Percentiles rank a stretch among this genome's conserved stretches.
Evolutionary conservation across 2,888 invertebrate genomes (phyloP).

Genomic region (Tetranychus truncatus): DNA sequence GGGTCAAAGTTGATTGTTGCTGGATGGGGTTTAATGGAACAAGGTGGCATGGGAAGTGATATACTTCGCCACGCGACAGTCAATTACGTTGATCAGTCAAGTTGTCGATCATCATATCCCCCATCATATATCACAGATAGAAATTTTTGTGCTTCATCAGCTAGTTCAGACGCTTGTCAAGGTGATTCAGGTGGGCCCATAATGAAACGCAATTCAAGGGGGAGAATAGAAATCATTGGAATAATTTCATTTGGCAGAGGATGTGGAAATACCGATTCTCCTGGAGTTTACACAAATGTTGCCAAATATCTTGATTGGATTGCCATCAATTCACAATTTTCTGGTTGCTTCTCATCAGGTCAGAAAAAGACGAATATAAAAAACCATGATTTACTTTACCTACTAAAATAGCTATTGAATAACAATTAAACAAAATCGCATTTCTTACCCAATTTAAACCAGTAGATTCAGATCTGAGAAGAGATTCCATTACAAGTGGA

Average conservation of each 20-base stretch:
- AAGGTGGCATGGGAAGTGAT: background rate
- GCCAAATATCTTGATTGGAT: conserved; percentile 31
- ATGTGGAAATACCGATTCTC: conserved; percentile 43
- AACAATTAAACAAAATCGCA: too few relatives aligned
- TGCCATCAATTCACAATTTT: background rate
- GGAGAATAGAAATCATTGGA: conserved; percentile 34
- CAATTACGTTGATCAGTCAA: conserved; percentile 6
- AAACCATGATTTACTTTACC: too few relatives aligned
- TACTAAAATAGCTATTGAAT: too few relatives aligned
- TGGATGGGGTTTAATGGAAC: conserved; percentile 21
- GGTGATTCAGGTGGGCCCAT: conserved; percentile 64
- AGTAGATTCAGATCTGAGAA: background rate
- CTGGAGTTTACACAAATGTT: conserved; percentile 52
- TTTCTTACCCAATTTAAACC: background rate
- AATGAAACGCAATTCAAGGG: conserved; percentile 38
- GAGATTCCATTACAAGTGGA: background rate
- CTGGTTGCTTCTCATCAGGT: background rate
- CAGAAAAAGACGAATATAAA: too few relatives aligned
- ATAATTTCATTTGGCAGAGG: conserved; percentile 46
- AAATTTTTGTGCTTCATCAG: conserved; percentile 13
- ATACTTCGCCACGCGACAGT: conserved; percentile 14
- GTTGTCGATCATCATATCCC: conserved; percentile 7
- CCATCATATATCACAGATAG: conserved; percentile 12
- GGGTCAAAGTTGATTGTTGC: conserved; percentile 8
- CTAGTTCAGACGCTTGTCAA: conserved; percentile 17